These are phyloP conservation scores for Cyrtodaria siliqua DNA, from an alignment of 2,888 invertebrate genomes.

Conservation along the genomic window DNA sequence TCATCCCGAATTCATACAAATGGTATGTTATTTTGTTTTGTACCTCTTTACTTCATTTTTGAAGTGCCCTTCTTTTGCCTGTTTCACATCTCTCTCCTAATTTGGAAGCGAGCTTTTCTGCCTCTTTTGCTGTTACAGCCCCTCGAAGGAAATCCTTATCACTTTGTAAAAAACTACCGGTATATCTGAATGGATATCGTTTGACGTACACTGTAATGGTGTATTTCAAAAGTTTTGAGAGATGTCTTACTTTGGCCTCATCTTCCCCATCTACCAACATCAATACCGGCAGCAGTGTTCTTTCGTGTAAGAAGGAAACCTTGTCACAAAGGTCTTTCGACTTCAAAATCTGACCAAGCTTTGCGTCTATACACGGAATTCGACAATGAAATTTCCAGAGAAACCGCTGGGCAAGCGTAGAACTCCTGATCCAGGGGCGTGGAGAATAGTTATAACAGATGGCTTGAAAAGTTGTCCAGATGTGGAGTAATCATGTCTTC, in stretches of 20 bases:
- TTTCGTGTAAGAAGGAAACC: conserved; percentile 46
- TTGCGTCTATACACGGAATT: conserved; percentile 59
- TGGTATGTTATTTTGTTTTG: conserved; percentile 23
- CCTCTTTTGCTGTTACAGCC: conserved; percentile 48
- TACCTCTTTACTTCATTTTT: conserved; percentile 26
- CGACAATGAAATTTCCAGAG: conserved; percentile 58
- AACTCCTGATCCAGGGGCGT: conserved; percentile 68
- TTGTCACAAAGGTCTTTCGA: conserved; percentile 40
- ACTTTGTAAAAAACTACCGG: background rate
- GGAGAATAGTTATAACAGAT: conserved; percentile 47
- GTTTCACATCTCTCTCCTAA: conserved; percentile 46
- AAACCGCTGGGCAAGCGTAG: conserved; percentile 64
- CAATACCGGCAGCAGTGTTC: conserved; percentile 52
- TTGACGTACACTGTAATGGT: conserved; percentile 56
- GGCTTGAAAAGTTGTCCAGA: conserved; percentile 38
- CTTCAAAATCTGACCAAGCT: conserved; percentile 14
- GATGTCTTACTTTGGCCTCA: conserved; percentile 50
- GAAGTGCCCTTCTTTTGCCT: conserved; percentile 16
- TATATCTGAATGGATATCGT: conserved; percentile 41
- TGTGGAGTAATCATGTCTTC: conserved; percentile 14
- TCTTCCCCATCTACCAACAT: conserved; percentile 66
- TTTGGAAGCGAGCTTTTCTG: conserved; percentile 41
- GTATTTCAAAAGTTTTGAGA: conserved; percentile 25
- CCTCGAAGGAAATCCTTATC: conserved; percentile 51
- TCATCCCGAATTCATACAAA: conserved; percentile 62